Evolutionary conservation across 2,888 invertebrate species (phyloP), one percentile per base, ranked within the genome.

Genomic region (Drosophila meridiana): DNA sequence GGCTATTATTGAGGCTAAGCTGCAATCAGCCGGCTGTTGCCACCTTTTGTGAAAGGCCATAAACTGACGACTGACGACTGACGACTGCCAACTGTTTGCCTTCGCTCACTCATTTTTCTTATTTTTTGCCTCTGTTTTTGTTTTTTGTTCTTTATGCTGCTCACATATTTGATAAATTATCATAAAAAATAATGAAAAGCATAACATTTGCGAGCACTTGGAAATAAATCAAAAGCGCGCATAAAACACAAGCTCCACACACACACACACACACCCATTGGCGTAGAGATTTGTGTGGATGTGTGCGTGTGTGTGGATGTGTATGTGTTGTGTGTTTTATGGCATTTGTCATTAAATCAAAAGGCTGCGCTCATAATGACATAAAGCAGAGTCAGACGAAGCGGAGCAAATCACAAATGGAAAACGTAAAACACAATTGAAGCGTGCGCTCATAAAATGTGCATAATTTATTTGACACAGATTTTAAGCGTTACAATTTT

Each of bases 261-360:
- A 59, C 30, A 36, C 47, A 14, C 28, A 47, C n/a, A 34, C 52
- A n/a, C 26, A 9, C 20, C 2, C 34, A 52, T 20, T 34, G 11
- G 36, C 32, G 6, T 7, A 8, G 26, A 40, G 38, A 64, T 50
- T 48, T 69, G 56, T 61, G 55, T 9, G 13, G 28, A 47, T 60
- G 64, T 73, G 36, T 30, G 42, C 64, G 50, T 58, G 65, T 38
- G 40, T 26, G 53, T 9, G 13, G 14, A 42, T 8, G 11, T 55
- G 59, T 71, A 38, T 30, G 36, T 67, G 47, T 14, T 53, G 34
- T 66, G 62, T 71, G 55, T 77, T 89, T 87, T 89, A 89, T 84
- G 82, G 85, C 78, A 84, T 82, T 78, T 80, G 82, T 76, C 85
- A 84, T 89, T 87, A 87, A 89, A 89, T 80, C 89, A 89, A 86